Conservation (phyloP, 2,888 invertebrate species). For the Drosophila engyochracea region DNA sequence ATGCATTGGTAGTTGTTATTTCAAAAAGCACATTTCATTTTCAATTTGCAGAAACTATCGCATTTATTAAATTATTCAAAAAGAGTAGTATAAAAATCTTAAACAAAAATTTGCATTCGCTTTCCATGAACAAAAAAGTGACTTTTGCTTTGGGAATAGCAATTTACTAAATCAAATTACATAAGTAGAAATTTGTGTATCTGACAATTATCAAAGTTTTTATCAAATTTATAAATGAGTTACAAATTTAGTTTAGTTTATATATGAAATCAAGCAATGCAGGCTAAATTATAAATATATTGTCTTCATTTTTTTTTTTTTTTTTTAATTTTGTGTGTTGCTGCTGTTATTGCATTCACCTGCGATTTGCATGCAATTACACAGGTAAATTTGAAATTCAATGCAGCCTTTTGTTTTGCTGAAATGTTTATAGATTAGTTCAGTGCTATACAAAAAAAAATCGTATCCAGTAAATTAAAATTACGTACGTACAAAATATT, state of each 20-base stretch:
- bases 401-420: constrained; percentile 19
- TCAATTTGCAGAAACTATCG: constrained; percentile 58
- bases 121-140: constrained; percentile 38
- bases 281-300: constrained; percentile 21
- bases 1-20: neutral
- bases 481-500: constrained; percentile 72
- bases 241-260: constrained; percentile 15
- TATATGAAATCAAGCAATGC: constrained; percentile 6
- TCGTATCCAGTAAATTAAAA: constrained; percentile 71
- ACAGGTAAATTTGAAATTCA: constrained; percentile 21
- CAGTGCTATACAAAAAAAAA: constrained; percentile 46
- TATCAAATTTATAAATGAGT: constrained; percentile 6
- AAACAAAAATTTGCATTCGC: constrained; percentile 38
- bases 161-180: constrained; percentile 21
- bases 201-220: constrained; percentile 1
- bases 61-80: constrained; percentile 70
- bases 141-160: constrained; percentile 17
- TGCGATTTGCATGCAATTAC: constrained; percentile 8
- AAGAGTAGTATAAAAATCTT: constrained; percentile 68
- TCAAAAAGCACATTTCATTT: constrained; percentile 22
- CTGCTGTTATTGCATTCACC: constrained; percentile 8
- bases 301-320: neutral
- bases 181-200: constrained; percentile 14
- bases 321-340: constrained; percentile 2
- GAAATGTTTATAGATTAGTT: constrained; percentile 42